Conservation (phyloP, 2,113 vertebrate species). For the Columba janthina region DNA sequence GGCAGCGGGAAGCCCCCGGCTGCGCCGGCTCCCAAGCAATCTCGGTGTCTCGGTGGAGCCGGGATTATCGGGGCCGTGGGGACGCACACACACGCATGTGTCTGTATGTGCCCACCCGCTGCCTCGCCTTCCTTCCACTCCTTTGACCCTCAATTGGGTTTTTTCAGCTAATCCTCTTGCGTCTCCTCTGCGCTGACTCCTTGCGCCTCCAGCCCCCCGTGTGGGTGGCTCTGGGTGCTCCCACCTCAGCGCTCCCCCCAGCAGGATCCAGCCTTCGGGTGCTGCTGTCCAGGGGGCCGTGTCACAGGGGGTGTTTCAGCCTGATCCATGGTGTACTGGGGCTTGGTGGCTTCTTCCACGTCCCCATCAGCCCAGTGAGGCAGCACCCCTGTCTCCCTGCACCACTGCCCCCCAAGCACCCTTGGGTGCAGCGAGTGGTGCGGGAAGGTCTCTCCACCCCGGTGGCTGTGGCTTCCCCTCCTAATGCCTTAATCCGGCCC, state of each 20-base stretch:
- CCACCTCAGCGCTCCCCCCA: rapidly evolving
- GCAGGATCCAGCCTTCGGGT: neutral
- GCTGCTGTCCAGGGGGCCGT: neutral
- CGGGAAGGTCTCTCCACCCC: neutral
- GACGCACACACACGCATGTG: neutral
- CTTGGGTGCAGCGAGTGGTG: neutral
- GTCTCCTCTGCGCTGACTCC: neutral
- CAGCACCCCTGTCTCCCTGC: rapidly evolving
- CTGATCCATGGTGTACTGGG: rapidly evolving
- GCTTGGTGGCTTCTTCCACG: neutral
- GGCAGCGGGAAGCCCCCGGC: neutral
- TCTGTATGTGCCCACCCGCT: rapidly evolving
- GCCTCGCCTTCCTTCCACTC: neutral
- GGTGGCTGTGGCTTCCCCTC: constrained; percentile 9
- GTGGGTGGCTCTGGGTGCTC: neutral
- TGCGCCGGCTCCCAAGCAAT: neutral
- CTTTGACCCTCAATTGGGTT: neutral
- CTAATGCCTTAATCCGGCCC: constrained; percentile 82
- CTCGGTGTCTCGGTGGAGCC: rapidly evolving
- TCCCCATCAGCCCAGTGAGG: neutral
- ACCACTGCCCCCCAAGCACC: neutral
- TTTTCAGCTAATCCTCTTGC: neutral
- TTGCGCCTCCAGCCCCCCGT: neutral
- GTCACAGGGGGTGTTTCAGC: neutral
- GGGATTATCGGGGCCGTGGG: neutral